These are phyloP conservation scores for Xestoiulus laeticollis DNA, from an alignment of 2,888 invertebrate species.

Conservation along the genomic window DNA sequence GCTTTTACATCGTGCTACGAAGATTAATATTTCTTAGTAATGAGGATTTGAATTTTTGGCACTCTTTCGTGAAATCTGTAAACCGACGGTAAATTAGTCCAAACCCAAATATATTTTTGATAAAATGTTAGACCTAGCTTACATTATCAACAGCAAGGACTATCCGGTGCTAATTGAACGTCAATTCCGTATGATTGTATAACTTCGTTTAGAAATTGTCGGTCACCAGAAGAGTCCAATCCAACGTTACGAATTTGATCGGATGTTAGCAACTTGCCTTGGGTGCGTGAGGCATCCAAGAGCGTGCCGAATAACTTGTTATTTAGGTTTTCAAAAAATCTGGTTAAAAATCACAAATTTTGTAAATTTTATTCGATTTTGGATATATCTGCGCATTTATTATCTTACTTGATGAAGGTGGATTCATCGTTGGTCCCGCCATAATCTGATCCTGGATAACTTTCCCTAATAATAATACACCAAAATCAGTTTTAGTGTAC, in stretches of 20 bases:
- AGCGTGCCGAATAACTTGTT: slow-evolving; percentile 63
- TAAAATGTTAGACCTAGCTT: not conserved
- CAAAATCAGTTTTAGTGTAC: not conserved
- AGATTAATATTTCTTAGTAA: not conserved
- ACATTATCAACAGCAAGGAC: slow-evolving; percentile 62
- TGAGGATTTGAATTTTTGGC: not conserved
- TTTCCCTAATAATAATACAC: not conserved
- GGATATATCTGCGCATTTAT: not conserved
- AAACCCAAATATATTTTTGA: not conserved
- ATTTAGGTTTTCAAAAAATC: slow-evolving; percentile 64
- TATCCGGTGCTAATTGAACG: slow-evolving; percentile 64
- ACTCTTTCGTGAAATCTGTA: not conserved
- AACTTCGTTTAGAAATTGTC: slow-evolving; percentile 64
- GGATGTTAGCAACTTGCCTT: slow-evolving; percentile 63
- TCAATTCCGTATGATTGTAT: slow-evolving; percentile 65
- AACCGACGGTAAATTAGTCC: not conserved
- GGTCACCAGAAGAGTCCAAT: slow-evolving; percentile 64
- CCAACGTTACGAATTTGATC: slow-evolving; percentile 65
- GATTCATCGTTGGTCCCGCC: slow-evolving; percentile 49
- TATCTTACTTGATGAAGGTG: slow-evolving; percentile 44
- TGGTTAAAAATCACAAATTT: slow-evolving; percentile 57
- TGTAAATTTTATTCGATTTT: not conserved
- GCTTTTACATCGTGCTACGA: not conserved
- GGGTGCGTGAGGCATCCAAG: slow-evolving; percentile 63
- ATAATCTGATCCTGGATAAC: slow-evolving; percentile 4